Percentiles rank a stretch among this genome's conserved stretches.
phyloP scores from a whole-genome alignment of 1,140 invertebrate genomes.

The Cardiocondyla obscurior region DNA sequence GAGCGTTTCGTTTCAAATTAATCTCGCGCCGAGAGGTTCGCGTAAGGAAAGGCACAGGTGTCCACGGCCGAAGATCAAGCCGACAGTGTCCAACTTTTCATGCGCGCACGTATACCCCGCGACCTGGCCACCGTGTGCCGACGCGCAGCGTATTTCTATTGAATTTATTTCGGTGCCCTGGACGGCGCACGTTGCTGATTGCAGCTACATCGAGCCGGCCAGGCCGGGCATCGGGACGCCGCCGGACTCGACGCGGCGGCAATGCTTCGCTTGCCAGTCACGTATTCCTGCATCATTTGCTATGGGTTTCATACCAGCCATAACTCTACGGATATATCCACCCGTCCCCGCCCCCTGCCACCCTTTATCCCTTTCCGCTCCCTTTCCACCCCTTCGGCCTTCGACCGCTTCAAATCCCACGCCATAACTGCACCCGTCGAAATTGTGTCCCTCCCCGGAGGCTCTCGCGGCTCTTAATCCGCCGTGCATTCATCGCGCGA shows the following conservation, averaged over 20 bases:
- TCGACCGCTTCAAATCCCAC: slow-evolving; percentile 40
- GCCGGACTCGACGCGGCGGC: slow-evolving; percentile 34
- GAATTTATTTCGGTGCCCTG: slow-evolving; percentile 76
- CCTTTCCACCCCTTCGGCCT: slow-evolving; percentile 35
- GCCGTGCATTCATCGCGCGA: slow-evolving; percentile 70
- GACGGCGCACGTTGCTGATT: slow-evolving; percentile 76
- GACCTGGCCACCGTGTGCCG: slow-evolving; percentile 37
- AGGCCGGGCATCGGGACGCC: slow-evolving; percentile 42
- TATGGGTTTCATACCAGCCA: slow-evolving; percentile 83
- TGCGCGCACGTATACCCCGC: slow-evolving; percentile 32
- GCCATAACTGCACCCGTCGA: slow-evolving; percentile 5
- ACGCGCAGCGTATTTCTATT: slow-evolving; percentile 66
- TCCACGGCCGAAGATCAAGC: slow-evolving; percentile 40
- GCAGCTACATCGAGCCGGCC: slow-evolving; percentile 73
- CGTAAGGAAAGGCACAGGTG: background rate
- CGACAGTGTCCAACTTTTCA: slow-evolving; percentile 41
- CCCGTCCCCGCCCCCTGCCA: slow-evolving; percentile 41
- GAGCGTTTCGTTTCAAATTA: background rate
- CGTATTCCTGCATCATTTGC: slow-evolving; percentile 83
- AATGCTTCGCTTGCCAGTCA: slow-evolving; percentile 77
- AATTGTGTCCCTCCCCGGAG: slow-evolving; percentile 63
- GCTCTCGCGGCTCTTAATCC: slow-evolving; percentile 68
- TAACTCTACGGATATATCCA: slow-evolving; percentile 80
- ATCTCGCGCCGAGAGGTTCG: slow-evolving; percentile 20
- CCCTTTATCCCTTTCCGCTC: background rate